phyloP scores from a whole-genome alignment of 1,140 invertebrate genomes.

The Eupristina koningsbergeri region DNA sequence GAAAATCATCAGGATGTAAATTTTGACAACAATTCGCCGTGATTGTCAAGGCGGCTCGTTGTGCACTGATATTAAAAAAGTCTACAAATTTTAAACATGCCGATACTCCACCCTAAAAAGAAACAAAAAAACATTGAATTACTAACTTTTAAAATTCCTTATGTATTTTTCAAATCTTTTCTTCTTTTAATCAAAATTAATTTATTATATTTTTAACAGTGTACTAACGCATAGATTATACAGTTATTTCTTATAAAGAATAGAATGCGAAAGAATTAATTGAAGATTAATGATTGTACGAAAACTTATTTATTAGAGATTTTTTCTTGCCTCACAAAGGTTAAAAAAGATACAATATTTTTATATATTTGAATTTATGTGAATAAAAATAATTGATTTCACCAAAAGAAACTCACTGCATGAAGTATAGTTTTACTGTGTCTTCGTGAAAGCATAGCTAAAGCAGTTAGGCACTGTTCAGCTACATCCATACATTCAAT shows the following conservation, averaged over 20 bases:
- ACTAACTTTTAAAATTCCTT: neutral
- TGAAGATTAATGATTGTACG: no score
- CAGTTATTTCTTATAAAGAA: no score
- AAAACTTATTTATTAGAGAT: no score
- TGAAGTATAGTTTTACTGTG: slow-evolving; percentile 97
- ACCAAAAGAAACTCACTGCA: slow-evolving; percentile 78
- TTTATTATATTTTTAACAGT: no score
- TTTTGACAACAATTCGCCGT: slow-evolving; percentile 98
- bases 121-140: slow-evolving; percentile 52
- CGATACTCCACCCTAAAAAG: slow-evolving; percentile 88
- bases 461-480: slow-evolving; percentile 95
- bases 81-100: slow-evolving; percentile 97
- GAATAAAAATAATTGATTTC: neutral
- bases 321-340: neutral
- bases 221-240: no score
- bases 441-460: slow-evolving; percentile 96
- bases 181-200: no score
- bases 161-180: neutral
- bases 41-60: slow-evolving; percentile 93
- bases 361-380: no score
- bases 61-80: slow-evolving; percentile 97
- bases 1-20: slow-evolving; percentile 93
- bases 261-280: no score
- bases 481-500: slow-evolving; percentile 99
- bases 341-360: neutral